Conservation (phyloP, 2,113 vertebrate genomes). For the Lota lota region DNA sequence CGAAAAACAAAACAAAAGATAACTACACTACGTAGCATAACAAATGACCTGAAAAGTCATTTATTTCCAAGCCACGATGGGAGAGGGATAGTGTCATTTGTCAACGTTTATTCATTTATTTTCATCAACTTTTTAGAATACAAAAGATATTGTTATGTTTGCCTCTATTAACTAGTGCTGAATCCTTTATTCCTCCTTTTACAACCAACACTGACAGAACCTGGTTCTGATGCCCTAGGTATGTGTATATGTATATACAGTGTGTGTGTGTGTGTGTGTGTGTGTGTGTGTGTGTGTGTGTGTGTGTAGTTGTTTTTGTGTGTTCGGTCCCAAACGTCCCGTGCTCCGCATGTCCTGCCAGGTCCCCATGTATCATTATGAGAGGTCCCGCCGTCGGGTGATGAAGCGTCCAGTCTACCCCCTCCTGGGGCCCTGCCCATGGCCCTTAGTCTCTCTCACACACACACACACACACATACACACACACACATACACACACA, state of each 20-base stretch:
- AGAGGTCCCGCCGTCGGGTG: constrained; percentile 57
- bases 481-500: constrained; percentile 18
- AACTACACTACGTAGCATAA: no score
- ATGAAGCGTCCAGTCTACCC: constrained; percentile 66
- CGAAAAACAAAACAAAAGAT: no score
- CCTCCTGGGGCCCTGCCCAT: constrained; percentile 47
- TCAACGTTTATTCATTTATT: not conserved
- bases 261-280: constrained; percentile 7
- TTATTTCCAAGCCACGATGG: not conserved
- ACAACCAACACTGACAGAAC: no score
- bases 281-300: constrained; percentile 15
- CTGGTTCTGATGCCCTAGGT: not conserved
- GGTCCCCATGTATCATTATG: constrained; percentile 68
- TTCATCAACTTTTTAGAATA: no score
- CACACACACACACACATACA: constrained; percentile 14
- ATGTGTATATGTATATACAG: not conserved
- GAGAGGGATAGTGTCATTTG: not conserved
- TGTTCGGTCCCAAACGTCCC: constrained; percentile 42
- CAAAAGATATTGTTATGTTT: no score
- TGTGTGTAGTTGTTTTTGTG: constrained; percentile 4
- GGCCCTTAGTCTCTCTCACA: constrained; percentile 37
- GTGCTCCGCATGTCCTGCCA: constrained; percentile 36
- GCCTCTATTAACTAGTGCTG: no score
- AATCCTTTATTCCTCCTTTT: no score
- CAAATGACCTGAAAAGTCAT: no score